Evolutionary conservation across 2,888 invertebrate genomes (phyloP).

Genomic region (Amphiduros pacificus): DNA sequence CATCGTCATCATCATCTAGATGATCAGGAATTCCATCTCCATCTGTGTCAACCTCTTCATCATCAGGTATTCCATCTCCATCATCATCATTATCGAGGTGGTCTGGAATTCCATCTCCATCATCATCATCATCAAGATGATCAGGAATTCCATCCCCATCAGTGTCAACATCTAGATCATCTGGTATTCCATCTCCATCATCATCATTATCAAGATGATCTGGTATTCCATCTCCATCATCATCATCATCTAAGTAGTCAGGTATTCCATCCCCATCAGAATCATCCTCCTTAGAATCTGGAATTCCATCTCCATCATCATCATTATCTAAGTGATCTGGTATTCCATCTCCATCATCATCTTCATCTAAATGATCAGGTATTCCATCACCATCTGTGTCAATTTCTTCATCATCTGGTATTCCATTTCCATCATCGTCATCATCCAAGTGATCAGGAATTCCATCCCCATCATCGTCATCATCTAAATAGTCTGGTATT

Average conservation of each 20-base stretch:
- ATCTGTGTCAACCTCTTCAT: conserved; percentile 12
- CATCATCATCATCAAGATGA: conserved; percentile 30
- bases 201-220: conserved; percentile 16
- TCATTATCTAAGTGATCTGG: conserved; percentile 36
- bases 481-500: conserved; percentile 40
- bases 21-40: conserved; percentile 37
- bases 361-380: conserved; percentile 37
- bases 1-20: conserved; percentile 39
- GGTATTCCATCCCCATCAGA: conserved; percentile 44
- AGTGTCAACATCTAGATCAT: conserved; percentile 39
- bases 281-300: conserved; percentile 36
- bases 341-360: conserved; percentile 42
- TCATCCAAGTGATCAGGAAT: conserved; percentile 18
- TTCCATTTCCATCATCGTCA: conserved; percentile 21
- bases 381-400: conserved; percentile 49
- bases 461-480: conserved; percentile 26
- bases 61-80: conserved; percentile 29
- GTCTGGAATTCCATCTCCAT: conserved; percentile 34
- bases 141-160: conserved; percentile 41
- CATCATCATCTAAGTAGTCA: conserved; percentile 32
- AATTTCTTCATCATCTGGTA: conserved; percentile 34
- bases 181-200: conserved; percentile 50
- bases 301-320: conserved; percentile 27
- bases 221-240: conserved; percentile 24
- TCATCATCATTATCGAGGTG: conserved; percentile 18